Evolutionary conservation across 2,113 vertebrate species (phyloP), one percentile per base, ranked within the genome.

Genomic region (Thinocorus orbignyianus): DNA sequence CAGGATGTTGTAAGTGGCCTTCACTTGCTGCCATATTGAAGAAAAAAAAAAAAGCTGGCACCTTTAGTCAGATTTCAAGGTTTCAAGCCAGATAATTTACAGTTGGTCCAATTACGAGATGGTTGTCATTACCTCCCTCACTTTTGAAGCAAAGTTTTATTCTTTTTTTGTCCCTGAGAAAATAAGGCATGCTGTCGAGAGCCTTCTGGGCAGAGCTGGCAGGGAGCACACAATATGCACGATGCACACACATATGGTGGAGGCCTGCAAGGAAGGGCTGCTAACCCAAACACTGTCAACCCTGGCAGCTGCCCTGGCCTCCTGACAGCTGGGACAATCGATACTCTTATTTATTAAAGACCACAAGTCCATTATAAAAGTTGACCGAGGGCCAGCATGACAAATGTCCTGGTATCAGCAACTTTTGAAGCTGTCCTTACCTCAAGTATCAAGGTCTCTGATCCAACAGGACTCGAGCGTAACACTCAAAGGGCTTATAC

Each of bases 261-360:
- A 64, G 65, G 76, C 68, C 81, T 66, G 71, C 73, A 57, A 88
- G 72, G 80, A 88, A 92, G 84, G 82, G 88, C 79, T 93, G 93
- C 61, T 79, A 95, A 97, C 92, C 86, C 92, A 95, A 91, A 94
- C 79, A 81, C 74, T 57, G 81, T 52, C 87, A 79, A 39, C 66
- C 1, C 17, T 15, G 2, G 93, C 95, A 94, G 94, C 91, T 95
- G 93, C 94, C 93, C 65, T 24, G 64, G 88, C 91, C 95, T 85
- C 62, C 72, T 82, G 86, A 85, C 93, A 95, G 93, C 92, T 95
- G 92, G 72, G 82, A 90, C 76, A 77, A 96, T 84, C 52, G 0
- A 90, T 92, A 37, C 8, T 55, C 74, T 62, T 71, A 76, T 88
- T 93, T 92, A 94, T 84, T 88, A 84, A 96, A 79, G 88, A 70